Conservation (phyloP, 1,140 invertebrate species). For the Drosophila albomicans region DNA sequence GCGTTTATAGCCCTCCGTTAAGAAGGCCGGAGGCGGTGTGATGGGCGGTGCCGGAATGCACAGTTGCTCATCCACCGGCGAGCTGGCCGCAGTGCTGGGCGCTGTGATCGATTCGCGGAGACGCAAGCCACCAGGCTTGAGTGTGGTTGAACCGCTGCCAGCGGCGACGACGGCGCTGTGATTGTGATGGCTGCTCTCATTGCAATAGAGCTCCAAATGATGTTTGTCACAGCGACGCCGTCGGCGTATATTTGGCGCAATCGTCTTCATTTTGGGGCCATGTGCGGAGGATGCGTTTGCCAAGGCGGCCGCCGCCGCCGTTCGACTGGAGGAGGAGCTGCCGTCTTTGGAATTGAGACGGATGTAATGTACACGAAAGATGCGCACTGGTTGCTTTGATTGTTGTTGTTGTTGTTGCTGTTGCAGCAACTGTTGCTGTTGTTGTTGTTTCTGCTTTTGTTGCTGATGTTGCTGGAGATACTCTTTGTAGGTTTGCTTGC, state of each 20-base stretch:
- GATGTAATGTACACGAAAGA: constrained; percentile 79
- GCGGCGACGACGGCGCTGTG: constrained; percentile 6
- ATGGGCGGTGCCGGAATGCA: constrained; percentile 87
- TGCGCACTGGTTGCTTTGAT: constrained; percentile 64
- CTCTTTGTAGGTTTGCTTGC: constrained; percentile 70
- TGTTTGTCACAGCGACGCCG: constrained; percentile 88
- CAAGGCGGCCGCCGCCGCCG: constrained; percentile 36
- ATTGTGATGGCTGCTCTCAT: constrained; percentile 58
- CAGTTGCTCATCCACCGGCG: constrained; percentile 86
- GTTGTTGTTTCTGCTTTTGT: constrained; percentile 62
- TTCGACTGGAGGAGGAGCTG: constrained; percentile 45
- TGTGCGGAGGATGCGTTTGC: constrained; percentile 22
- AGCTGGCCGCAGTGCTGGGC: constrained; percentile 84
- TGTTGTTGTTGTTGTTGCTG: constrained; percentile 45
- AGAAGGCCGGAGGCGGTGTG: constrained; percentile 89
- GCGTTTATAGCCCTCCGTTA: constrained; percentile 87
- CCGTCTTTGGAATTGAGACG: constrained; percentile 81
- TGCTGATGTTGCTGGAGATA: constrained; percentile 69
- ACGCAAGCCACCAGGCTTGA: constrained; percentile 62
- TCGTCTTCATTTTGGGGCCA: constrained; percentile 87
- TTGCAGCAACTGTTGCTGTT: constrained; percentile 18
- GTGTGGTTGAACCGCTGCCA: constrained; percentile 12
- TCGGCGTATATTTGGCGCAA: constrained; percentile 88
- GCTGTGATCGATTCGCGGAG: constrained; percentile 74
- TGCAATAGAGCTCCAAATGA: constrained; percentile 86